These are phyloP conservation scores for Poeciliopsis infans DNA, from an alignment of 2,797 vertebrate genomes.

Conservation along the genomic window DNA sequence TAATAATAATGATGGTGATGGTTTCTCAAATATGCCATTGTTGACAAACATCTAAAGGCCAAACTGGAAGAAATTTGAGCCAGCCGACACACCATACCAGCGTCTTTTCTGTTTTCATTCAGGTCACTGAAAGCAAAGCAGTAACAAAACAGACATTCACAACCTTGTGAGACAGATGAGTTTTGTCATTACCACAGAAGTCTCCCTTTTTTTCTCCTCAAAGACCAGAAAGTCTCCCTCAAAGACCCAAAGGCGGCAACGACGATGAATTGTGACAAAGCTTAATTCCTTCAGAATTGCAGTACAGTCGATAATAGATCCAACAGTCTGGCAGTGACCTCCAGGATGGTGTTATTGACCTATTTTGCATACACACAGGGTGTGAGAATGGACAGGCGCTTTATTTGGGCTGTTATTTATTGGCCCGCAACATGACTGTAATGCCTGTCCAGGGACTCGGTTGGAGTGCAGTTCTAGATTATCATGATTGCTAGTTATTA, in stretches of 20 bases:
- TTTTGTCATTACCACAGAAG: slow-evolving; percentile 80
- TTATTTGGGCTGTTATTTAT: slow-evolving; percentile 83
- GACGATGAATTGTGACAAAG: slow-evolving; percentile 81
- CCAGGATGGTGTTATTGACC: slow-evolving; percentile 82
- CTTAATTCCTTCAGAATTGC: slow-evolving; percentile 82
- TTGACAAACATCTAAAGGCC: slow-evolving; percentile 13
- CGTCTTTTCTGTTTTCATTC: slow-evolving; percentile 70
- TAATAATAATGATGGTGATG: not conserved
- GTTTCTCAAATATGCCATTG: not conserved
- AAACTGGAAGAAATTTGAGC: slow-evolving; percentile 49
- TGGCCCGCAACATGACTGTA: slow-evolving; percentile 81
- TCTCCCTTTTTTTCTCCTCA: slow-evolving; percentile 63
- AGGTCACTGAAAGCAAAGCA: slow-evolving; percentile 68
- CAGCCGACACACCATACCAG: slow-evolving; percentile 53
- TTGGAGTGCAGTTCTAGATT: slow-evolving; percentile 86
- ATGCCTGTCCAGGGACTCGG: slow-evolving; percentile 82
- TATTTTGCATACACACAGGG: slow-evolving; percentile 84
- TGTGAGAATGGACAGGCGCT: slow-evolving; percentile 82
- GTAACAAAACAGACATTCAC: slow-evolving; percentile 75
- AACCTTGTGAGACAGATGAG: slow-evolving; percentile 84
- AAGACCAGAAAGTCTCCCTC: slow-evolving; percentile 65
- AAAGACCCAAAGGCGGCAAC: slow-evolving; percentile 72
- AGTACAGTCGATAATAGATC: slow-evolving; percentile 80
- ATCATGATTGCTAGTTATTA: slow-evolving; percentile 84
- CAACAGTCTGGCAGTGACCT: slow-evolving; percentile 80